Evolutionary conservation across 1,140 invertebrate genomes (phyloP).

Genomic region (Anoplolepis gracilipes): DNA sequence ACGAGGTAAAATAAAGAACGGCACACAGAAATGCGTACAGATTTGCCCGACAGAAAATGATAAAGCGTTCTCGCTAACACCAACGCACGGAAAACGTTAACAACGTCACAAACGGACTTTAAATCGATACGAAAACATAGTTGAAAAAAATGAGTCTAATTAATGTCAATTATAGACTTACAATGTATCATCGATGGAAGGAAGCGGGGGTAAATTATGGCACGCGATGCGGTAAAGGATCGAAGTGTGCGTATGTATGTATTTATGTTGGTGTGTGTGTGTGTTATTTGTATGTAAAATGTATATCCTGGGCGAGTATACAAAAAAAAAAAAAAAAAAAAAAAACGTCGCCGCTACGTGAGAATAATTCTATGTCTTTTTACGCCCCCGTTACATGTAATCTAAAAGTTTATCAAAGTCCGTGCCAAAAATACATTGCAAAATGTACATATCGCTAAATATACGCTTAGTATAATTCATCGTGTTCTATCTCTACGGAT

Average conservation of each 20-base stretch:
- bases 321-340: too few species aligned
- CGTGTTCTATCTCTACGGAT: not conserved
- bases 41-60: not conserved
- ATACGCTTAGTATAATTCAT: constrained; percentile 1
- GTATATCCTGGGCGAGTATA: constrained; percentile 36
- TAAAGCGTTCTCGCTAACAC: not conserved
- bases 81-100: not conserved
- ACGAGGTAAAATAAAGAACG: not conserved
- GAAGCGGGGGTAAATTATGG: not conserved
- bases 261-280: constrained; percentile 3
- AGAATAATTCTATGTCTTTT: not conserved
- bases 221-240: constrained; percentile 48
- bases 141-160: not conserved
- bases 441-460: constrained; percentile 56
- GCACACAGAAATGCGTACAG: not conserved
- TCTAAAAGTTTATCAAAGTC: constrained; percentile 64
- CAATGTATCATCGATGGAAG: not conserved
- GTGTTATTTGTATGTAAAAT: too few species aligned
- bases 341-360: constrained; percentile 42
- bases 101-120: not conserved
- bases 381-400: constrained; percentile 4
- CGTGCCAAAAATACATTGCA: constrained; percentile 70
- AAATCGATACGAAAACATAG: not conserved
- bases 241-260: not conserved
- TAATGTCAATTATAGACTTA: not conserved